These are phyloP conservation scores for Microtus ochrogaster DNA, from an alignment of 2,113 vertebrate genomes.

Conservation along the genomic window DNA sequence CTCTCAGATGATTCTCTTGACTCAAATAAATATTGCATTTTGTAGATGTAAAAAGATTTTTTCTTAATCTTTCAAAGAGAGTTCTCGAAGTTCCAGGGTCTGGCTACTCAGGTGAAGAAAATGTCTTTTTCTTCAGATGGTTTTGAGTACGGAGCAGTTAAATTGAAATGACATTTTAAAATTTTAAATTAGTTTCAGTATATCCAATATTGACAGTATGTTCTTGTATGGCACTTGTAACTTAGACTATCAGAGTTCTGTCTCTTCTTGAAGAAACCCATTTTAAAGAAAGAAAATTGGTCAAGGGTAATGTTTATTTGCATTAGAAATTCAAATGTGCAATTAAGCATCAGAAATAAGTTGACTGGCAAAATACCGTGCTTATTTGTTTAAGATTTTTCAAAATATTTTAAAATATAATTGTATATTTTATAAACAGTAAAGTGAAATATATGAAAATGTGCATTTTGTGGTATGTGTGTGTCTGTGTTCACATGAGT, in stretches of 20 bases:
- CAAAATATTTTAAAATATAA: neutral
- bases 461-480: neutral
- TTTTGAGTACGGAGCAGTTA: constrained; percentile 65
- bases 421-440: neutral
- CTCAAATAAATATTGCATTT: constrained; percentile 61
- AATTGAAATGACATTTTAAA: constrained; percentile 75
- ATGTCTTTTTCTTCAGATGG: constrained; percentile 64
- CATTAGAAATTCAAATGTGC: neutral
- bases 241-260: constrained; percentile 32
- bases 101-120: constrained; percentile 57
- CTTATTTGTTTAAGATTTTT: neutral
- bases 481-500: neutral
- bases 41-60: constrained; percentile 30
- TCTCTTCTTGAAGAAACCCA: neutral
- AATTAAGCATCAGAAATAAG: neutral
- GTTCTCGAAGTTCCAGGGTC: constrained; percentile 40
- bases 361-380: neutral
- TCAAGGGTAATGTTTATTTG: neutral
- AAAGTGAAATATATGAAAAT: neutral
- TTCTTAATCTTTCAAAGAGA: constrained; percentile 61
- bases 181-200: constrained; percentile 71
- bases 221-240: neutral
- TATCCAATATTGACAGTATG: constrained; percentile 48
- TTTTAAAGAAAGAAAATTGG: neutral
- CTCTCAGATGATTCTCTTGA: neutral